These are phyloP conservation scores for Alcedo quadribrachys DNA, from an alignment of 2,797 vertebrate species.

Conservation along the genomic window DNA sequence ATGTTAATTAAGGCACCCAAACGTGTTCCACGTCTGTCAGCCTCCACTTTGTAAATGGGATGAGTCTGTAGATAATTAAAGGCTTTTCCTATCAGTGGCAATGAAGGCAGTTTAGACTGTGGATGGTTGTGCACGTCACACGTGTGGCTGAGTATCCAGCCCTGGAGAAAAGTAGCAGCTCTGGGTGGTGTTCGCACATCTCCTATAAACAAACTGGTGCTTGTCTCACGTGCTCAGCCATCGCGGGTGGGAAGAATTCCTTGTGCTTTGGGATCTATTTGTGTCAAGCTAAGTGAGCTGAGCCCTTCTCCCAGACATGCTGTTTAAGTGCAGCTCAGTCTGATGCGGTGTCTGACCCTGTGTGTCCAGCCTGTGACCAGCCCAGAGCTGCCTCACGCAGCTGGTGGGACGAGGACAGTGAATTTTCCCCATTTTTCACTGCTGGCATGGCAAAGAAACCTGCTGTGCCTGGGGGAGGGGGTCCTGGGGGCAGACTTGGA, in stretches of 20 bases:
- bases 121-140: background rate
- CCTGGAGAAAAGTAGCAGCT: background rate
- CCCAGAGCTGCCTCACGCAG: rapidly evolving
- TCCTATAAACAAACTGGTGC: background rate
- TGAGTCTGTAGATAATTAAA: background rate
- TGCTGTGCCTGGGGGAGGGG: rapidly evolving
- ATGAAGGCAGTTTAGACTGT: background rate
- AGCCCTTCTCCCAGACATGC: background rate
- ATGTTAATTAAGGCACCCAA: conserved; percentile 13
- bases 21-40: background rate
- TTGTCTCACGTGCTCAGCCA: rapidly evolving
- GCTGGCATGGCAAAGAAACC: rapidly evolving
- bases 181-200: rapidly evolving
- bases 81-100: background rate
- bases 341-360: rapidly evolving
- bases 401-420: background rate
- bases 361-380: background rate
- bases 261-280: rapidly evolving
- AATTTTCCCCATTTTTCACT: background rate
- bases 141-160: background rate
- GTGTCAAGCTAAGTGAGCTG: rapidly evolving
- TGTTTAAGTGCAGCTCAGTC: rapidly evolving
- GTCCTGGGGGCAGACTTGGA: rapidly evolving
- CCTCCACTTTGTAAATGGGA: background rate
- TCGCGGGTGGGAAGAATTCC: background rate